Evolutionary conservation across 2,888 invertebrate genomes (phyloP).

Genomic region (Copidosoma aretas): DNA sequence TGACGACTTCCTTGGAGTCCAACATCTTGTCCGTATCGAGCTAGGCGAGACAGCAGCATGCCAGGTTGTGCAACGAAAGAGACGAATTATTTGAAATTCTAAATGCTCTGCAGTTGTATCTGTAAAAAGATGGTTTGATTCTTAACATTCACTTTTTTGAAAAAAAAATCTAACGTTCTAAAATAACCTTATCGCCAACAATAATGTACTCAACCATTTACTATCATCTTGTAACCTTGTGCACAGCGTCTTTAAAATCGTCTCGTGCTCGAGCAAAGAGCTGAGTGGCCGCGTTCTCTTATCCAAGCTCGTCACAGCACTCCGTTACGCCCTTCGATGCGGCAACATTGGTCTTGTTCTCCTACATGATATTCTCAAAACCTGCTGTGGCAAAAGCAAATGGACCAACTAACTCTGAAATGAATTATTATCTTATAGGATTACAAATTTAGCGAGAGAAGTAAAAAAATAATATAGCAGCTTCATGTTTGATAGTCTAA

Average conservation of each 20-base stretch:
- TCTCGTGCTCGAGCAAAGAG: slow-evolving; percentile 76
- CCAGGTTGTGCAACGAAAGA: slow-evolving; percentile 77
- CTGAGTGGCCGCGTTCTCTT: slow-evolving; percentile 71
- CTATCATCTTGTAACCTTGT: slow-evolving; percentile 65
- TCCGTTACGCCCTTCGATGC: slow-evolving; percentile 84
- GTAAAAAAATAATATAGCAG: slow-evolving; percentile 59
- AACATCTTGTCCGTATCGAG: slow-evolving; percentile 53
- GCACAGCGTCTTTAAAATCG: slow-evolving; percentile 74
- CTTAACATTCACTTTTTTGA: background rate
- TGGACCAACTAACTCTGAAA: slow-evolving; percentile 68
- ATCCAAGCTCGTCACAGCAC: slow-evolving; percentile 77
- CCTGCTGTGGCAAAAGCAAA: slow-evolving; percentile 76
- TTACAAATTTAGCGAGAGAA: background rate
- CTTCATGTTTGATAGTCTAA: slow-evolving; percentile 80
- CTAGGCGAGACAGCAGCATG: slow-evolving; percentile 70
- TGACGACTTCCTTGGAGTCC: slow-evolving; percentile 53
- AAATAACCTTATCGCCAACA: slow-evolving; percentile 68
- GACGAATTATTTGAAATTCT: slow-evolving; percentile 68
- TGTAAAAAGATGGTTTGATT: slow-evolving; percentile 47
- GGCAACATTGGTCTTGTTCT: slow-evolving; percentile 70
- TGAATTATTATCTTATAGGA: slow-evolving; percentile 4
- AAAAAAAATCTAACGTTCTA: slow-evolving; percentile 10
- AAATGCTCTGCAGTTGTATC: slow-evolving; percentile 71
- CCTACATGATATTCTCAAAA: slow-evolving; percentile 69
- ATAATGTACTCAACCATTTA: slow-evolving; percentile 65